Evolutionary conservation across 2,113 vertebrate genomes (phyloP), one percentile per base, ranked within the genome.

Genomic region (Phainopepla nitens): DNA sequence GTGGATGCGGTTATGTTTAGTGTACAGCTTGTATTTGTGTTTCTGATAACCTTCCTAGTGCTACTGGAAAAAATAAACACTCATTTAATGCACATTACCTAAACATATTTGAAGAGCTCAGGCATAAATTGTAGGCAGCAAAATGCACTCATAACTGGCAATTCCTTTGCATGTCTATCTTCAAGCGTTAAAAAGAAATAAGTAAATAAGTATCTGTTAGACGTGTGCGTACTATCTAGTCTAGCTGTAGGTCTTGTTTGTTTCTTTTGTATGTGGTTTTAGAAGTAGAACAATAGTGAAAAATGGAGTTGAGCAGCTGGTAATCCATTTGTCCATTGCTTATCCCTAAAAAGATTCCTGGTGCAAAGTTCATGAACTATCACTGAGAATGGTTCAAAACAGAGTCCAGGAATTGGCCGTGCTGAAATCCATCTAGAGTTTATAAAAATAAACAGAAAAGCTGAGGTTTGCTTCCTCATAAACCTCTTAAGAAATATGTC

Each of bases 151-250:
- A 4, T 27, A 77, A 18, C 23, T 85, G 50, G 29, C 49, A 82
- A 47, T 50, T 60, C 18, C 6, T 41, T 16, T 23, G 44, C 2
- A 1, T 45, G 2, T 45, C 8, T 65, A 4, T 41, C 39, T 82
- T 70, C 7, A 82, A n/a, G 24, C 33, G 7, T 47, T 49, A 28
- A 39, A 35, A 72, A 22, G 1, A 33, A 82, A 49, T 5, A 27
- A 80, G 33, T 9, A 42, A 69, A 14, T 31, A 25, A 27, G 1
- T 39, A 15, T 24, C 9, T 29, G 6, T 68, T 75, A 41, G 18
- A 80, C 0, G 0, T 54, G 0, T 54, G 28, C 19, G 47, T 45
- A 44, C 29, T 4, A 17, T 70, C 27, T 20, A 35, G 17, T 49
- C 29, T 42, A 79, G 45, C 45, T 45, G 31, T 57, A 54, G 15